Evolutionary conservation across 1,140 invertebrate genomes (phyloP).

Genomic region (Contarinia nasturtii): DNA sequence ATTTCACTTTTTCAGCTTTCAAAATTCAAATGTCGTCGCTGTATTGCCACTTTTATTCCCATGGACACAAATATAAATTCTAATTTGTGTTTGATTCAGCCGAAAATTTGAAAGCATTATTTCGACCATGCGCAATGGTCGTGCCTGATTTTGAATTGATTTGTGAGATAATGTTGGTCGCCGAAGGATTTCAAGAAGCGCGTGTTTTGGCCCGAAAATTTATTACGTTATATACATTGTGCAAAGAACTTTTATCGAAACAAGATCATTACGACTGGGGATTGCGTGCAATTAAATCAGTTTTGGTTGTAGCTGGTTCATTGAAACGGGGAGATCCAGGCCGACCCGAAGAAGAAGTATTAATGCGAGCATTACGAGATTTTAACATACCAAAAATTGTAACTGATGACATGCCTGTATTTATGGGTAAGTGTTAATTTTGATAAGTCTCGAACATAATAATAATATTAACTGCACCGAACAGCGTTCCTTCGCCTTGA

Average conservation of each 20-base stretch:
- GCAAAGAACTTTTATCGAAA: slow-evolving; percentile 85
- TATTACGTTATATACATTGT: slow-evolving; percentile 87
- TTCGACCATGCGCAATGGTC: slow-evolving; percentile 92
- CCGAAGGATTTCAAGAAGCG: slow-evolving; percentile 92
- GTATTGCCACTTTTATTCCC: too few species aligned
- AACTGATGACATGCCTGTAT: slow-evolving; percentile 85
- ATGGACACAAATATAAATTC: too few species aligned
- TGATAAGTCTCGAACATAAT: too few species aligned
- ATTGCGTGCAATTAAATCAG: slow-evolving; percentile 85
- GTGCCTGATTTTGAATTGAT: slow-evolving; percentile 95
- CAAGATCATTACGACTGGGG: slow-evolving; percentile 98
- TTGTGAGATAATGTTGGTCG: slow-evolving; percentile 96
- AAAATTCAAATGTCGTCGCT: too few species aligned
- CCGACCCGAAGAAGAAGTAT: slow-evolving; percentile 85
- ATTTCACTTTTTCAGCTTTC: too few species aligned
- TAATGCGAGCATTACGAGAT: slow-evolving; percentile 92
- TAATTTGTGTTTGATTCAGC: too few species aligned
- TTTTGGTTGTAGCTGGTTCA: slow-evolving; percentile 86
- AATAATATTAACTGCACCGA: too few species aligned
- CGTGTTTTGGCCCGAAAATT: slow-evolving; percentile 84
- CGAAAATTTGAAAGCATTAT: slow-evolving; percentile 76
- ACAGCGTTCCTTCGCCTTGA: too few species aligned
- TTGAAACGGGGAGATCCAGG: slow-evolving; percentile 81
- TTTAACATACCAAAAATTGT: slow-evolving; percentile 96
- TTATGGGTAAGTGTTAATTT: slow-evolving; percentile 30